Conservation (phyloP, 1,140 invertebrate genomes). For the Sitophilus oryzae region DNA sequence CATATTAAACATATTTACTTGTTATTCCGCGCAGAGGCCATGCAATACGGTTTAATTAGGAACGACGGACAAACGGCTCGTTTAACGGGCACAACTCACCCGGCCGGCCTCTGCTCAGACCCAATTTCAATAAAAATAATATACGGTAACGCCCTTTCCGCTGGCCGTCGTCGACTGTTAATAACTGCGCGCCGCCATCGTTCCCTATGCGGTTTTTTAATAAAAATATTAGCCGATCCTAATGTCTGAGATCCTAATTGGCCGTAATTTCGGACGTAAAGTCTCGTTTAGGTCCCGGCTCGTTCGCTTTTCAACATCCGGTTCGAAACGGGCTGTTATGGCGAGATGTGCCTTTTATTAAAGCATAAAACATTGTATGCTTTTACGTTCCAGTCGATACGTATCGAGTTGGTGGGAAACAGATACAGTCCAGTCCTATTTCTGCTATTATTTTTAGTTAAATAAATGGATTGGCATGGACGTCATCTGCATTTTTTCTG, state of each 20-base stretch:
- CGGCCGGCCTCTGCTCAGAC: conserved; percentile 17
- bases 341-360: no score
- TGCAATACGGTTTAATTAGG: conserved; percentile 25
- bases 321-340: no score
- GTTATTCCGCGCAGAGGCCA: conserved; percentile 15
- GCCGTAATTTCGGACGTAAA: conserved; percentile 20
- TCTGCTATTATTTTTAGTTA: no score
- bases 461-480: no score
- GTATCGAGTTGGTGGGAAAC: no score
- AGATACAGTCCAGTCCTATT: no score
- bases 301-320: no score
- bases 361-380: no score
- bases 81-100: conserved; percentile 19
- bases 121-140: conserved; percentile 27
- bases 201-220: conserved; percentile 24
- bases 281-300: conserved; percentile 18
- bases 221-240: conserved; percentile 25
- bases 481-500: no score
- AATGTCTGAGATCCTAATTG: conserved; percentile 24
- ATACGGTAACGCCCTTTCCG: conserved; percentile 19
- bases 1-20: conserved; percentile 28
- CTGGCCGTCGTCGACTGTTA: conserved; percentile 23
- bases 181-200: conserved; percentile 21
- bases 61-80: conserved; percentile 21
- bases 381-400: no score